These are phyloP conservation scores for Orgyia antiqua DNA, from an alignment of 2,888 invertebrate genomes.

Conservation along the genomic window DNA sequence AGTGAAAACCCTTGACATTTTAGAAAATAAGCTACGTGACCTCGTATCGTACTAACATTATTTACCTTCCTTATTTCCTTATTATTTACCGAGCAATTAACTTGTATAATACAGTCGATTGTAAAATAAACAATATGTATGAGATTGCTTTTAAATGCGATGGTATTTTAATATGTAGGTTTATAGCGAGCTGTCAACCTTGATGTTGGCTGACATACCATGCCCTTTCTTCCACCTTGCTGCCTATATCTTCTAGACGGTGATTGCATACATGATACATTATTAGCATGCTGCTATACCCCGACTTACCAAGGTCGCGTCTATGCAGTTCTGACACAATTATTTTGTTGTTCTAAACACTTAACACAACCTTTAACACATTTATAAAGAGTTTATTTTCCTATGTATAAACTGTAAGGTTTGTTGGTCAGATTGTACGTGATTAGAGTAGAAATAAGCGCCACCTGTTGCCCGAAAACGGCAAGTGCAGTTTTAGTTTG, in stretches of 20 bases:
- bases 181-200: conserved; percentile 54
- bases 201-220: conserved; percentile 61
- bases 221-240: conserved; percentile 75
- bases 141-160: conserved; percentile 26
- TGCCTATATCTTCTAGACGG: conserved; percentile 66
- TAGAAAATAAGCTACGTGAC: conserved; percentile 45
- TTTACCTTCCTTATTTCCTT: conserved; percentile 49
- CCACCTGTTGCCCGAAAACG: conserved; percentile 53
- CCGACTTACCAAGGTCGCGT: conserved; percentile 51
- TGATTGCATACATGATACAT: conserved; percentile 68
- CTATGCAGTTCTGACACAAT: conserved; percentile 44
- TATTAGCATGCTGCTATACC: conserved; percentile 68
- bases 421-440: conserved; percentile 34
- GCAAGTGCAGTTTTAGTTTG: conserved; percentile 35
- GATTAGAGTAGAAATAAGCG: conserved; percentile 43
- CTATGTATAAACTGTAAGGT: conserved; percentile 5
- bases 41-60: conserved; percentile 48
- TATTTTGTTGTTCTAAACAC: too few relatives aligned
- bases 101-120: conserved; percentile 30
- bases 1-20: conserved; percentile 67
- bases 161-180: conserved; percentile 32
- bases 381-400: conserved; percentile 10
- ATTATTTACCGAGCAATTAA: conserved; percentile 52
- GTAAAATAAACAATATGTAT: conserved; percentile 19
- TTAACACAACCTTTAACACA: conserved; percentile 16